Base-by-base conservation (phyloP, 2,888 invertebrate species). In the Tigriopus californicus region DNA sequence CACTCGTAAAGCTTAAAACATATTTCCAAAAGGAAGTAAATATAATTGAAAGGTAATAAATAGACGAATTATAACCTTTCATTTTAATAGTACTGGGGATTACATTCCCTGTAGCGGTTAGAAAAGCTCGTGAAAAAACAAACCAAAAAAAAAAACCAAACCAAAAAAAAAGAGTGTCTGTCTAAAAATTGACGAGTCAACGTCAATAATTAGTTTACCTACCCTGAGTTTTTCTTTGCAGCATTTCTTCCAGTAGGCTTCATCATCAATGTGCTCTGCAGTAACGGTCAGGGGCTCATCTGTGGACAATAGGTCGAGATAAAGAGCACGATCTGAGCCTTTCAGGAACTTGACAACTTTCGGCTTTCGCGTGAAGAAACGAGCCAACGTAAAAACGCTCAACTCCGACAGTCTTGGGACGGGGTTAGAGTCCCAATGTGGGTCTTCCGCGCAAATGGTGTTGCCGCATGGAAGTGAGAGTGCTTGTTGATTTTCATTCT, bases 241-340 rank as follows among this genome's bases (percentile, higher is more conserved):
- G 22, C 56, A 56, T 46, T 46, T 18, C 22, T 56, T 42, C 56
- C 56, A 56, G 5, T 56, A 56, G 20, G 46, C 12, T 5, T 56
- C 56, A 46, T 56, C 56, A 22, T 20, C 18, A n/a, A 56, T 56
- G 18, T 44, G 42, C 25, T 56, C 56, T 22, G 44, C 56, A 3
- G 56, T 56, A 13, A 56, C 20, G 15, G 22, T 25, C 22, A 56
- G 42, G 44, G 56, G 25, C 5, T 56, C 56, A n/a, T 41, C 13
- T 20, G 56, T 44, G 2, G 56, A 56, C 8, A 46, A 46, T 15
- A 46, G 24, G 13, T 56, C 20, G 8, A 56, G 24, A 54, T 46
- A 56, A 1, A 25, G 2, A 12, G 56, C 56, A 22, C 56, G 44
- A 33, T 56, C 56, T 10, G 22, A 20, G 42, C 56, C 56, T 13